These are phyloP conservation scores for Rousettus leschenaultii DNA, from an alignment of 2,113 vertebrate genomes.

Conservation along the genomic window DNA sequence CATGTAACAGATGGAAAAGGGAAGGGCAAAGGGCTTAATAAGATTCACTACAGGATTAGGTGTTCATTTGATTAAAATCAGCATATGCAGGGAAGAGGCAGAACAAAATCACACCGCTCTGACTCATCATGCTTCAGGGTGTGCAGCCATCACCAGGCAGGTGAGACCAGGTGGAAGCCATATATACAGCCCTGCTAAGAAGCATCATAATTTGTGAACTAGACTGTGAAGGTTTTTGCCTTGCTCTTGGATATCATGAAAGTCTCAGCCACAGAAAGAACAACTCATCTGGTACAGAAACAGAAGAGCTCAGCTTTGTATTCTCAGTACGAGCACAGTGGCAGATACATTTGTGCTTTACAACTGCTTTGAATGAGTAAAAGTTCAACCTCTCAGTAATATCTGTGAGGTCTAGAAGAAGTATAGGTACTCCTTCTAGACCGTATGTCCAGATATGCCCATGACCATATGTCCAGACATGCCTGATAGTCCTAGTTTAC, in stretches of 20 bases:
- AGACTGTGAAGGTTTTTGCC: conserved; percentile 46
- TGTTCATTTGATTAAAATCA: conserved; percentile 40
- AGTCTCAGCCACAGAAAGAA: background rate
- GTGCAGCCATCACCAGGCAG: background rate
- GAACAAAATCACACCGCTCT: conserved; percentile 14
- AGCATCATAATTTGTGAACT: conserved; percentile 48
- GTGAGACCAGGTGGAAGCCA: conserved; percentile 47
- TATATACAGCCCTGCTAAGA: conserved; percentile 27
- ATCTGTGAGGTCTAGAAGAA: background rate
- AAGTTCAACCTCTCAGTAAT: background rate
- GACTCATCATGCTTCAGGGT: conserved; percentile 62
- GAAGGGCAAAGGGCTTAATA: conserved; percentile 49
- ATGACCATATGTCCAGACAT: background rate
- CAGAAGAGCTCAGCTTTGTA: background rate
- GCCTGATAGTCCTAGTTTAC: background rate
- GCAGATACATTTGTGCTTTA: background rate
- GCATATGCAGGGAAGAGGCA: background rate
- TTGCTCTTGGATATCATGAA: conserved; percentile 23
- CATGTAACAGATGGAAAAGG: conserved; percentile 27
- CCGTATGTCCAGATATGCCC: background rate
- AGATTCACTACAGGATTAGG: conserved; percentile 36
- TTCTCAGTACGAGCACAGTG: background rate
- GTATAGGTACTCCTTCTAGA: background rate
- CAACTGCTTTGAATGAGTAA: background rate
- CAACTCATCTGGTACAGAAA: background rate